Conservation (phyloP, 2,888 invertebrate genomes). For the Odontocerum albicorne region DNA sequence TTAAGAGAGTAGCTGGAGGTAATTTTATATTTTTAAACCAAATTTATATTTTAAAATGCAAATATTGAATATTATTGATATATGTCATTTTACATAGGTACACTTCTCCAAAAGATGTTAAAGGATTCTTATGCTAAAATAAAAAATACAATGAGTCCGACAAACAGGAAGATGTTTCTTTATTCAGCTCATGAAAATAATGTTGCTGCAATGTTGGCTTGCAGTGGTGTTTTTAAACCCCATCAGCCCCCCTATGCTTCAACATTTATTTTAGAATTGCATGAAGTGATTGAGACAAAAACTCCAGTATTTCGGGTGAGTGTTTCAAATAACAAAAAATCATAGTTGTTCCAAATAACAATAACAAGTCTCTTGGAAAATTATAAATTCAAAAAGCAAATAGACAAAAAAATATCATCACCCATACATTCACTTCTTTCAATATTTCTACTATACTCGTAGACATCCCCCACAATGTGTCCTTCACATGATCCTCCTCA, state of each 20-base stretch:
- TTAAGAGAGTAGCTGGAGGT: constrained; percentile 50
- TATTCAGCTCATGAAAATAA: constrained; percentile 68
- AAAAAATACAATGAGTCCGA: constrained; percentile 32
- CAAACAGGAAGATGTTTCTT: constrained; percentile 51
- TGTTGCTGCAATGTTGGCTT: constrained; percentile 59
- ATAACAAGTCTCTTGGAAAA: constrained; percentile 23
- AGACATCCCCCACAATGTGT: too few species aligned
- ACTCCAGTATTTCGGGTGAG: constrained; percentile 54
- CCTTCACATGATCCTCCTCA: too few species aligned
- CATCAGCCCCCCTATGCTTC: constrained; percentile 62
- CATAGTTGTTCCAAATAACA: too few species aligned
- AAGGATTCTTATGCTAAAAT: constrained; percentile 35
- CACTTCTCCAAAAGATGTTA: constrained; percentile 53
- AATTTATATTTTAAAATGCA: too few species aligned
- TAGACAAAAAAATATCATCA: too few species aligned
- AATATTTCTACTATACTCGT: too few species aligned
- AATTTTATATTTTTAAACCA: constrained; percentile 34
- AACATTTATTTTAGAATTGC: constrained; percentile 58
- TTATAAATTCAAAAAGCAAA: too few species aligned
- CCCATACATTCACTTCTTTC: too few species aligned
- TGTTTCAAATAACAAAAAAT: neutral
- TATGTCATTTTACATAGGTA: too few species aligned
- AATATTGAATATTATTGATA: too few species aligned
- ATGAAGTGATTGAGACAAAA: constrained; percentile 42
- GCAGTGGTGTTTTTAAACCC: constrained; percentile 56